These are phyloP conservation scores for Echinometra lucunter DNA, from an alignment of 53 echinoderm and acorn worm species.

Conservation along the genomic window DNA sequence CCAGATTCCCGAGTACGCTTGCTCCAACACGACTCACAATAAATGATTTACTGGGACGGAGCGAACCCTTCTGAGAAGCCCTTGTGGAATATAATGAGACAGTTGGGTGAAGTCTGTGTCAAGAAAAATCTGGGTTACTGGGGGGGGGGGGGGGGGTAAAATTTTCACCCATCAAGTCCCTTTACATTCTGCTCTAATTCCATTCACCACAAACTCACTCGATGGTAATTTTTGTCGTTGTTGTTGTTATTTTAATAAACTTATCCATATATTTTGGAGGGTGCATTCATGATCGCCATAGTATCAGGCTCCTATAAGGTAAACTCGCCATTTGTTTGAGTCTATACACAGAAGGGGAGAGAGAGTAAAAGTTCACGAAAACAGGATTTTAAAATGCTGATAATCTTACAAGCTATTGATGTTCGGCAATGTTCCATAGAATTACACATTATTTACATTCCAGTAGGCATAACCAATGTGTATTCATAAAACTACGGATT, in stretches of 20 bases:
- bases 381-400: background rate
- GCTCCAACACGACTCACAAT: constrained; percentile 62
- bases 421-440: background rate
- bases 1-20: constrained; percentile 35
- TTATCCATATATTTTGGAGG: background rate
- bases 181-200: constrained; percentile 22
- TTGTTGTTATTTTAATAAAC: background rate
- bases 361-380: background rate
- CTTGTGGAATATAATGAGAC: background rate
- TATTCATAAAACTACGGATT: background rate
- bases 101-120: background rate
- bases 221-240: background rate
- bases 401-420: background rate
- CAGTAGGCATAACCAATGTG: background rate
- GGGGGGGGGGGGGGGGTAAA: background rate
- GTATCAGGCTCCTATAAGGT: background rate
- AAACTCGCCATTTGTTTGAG: background rate
- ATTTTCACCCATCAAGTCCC: background rate
- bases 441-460: background rate
- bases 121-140: constrained; percentile 30
- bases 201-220: constrained; percentile 25
- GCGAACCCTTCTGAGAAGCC: constrained; percentile 12
- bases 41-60: background rate
- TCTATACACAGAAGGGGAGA: background rate
- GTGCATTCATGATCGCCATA: background rate